These are phyloP conservation scores for Pogona vitticeps DNA, from an alignment of 2,113 vertebrate species.

Conservation along the genomic window DNA sequence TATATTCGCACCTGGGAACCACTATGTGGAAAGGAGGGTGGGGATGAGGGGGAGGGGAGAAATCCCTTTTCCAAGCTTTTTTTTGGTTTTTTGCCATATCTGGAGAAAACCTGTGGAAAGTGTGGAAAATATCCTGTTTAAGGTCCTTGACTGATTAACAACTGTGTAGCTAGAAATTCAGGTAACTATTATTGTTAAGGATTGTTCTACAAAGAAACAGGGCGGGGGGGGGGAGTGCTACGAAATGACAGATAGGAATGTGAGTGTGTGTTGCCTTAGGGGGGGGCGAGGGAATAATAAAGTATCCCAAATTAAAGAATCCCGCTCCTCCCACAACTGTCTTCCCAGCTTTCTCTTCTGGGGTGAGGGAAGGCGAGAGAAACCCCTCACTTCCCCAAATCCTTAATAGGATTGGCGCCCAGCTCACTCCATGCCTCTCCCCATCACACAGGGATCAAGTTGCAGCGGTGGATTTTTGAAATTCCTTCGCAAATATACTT, in stretches of 20 bases:
- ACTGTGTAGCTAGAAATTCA: neutral
- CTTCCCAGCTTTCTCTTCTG: constrained; percentile 49
- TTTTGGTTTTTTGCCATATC: neutral
- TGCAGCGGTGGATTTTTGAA: constrained; percentile 89
- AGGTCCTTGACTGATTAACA: neutral
- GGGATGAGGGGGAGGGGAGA: too few relatives aligned
- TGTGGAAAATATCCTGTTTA: neutral
- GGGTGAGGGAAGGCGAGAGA: constrained; percentile 7
- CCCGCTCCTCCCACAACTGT: constrained; percentile 53
- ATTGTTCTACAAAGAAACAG: too few relatives aligned
- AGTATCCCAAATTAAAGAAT: constrained; percentile 49
- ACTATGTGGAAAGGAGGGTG: neutral
- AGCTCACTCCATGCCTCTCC: constrained; percentile 80
- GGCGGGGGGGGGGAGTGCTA: too few relatives aligned
- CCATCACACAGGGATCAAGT: constrained; percentile 90
- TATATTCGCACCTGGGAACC: neutral
- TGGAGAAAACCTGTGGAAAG: neutral
- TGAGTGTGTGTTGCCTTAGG: neutral
- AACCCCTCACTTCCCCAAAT: constrained; percentile 70
- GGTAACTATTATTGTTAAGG: too few relatives aligned
- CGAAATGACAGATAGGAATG: constrained; percentile 48
- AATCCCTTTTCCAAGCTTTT: neutral
- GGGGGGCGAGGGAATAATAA: constrained; percentile 38
- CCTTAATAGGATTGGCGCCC: constrained; percentile 84
- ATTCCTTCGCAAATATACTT: constrained; percentile 93